Conservation (phyloP, 2,888 invertebrate species). For the Lasioglossum villosulum region DNA sequence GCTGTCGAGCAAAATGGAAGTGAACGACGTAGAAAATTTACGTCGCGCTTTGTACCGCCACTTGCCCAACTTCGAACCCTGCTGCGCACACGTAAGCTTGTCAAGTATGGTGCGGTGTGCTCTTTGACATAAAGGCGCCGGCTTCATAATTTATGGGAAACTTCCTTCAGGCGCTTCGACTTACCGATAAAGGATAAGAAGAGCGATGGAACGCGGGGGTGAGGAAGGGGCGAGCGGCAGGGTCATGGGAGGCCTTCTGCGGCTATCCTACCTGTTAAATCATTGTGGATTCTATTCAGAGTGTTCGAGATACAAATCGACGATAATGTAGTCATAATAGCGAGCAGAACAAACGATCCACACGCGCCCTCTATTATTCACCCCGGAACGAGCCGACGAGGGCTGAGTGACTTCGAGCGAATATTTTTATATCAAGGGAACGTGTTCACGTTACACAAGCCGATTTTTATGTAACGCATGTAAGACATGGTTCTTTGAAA, state of each 20-base stretch:
- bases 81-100: slow-evolving; percentile 50
- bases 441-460: too few relatives aligned
- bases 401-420: neutral
- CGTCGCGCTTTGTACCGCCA: slow-evolving; percentile 68
- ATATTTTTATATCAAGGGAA: neutral
- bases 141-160: slow-evolving; percentile 69
- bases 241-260: neutral
- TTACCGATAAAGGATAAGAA: slow-evolving; percentile 54
- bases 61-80: slow-evolving; percentile 60
- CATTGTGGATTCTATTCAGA: slow-evolving; percentile 41
- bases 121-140: slow-evolving; percentile 67
- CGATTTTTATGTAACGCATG: too few relatives aligned
- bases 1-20: slow-evolving; percentile 65
- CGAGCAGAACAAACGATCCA: slow-evolving; percentile 39
- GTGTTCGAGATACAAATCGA: slow-evolving; percentile 55
- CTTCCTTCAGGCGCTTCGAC: slow-evolving; percentile 60
- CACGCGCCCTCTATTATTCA: slow-evolving; percentile 39
- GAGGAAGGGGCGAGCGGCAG: neutral
- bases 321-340: slow-evolving; percentile 59
- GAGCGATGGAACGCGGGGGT: neutral
- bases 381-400: neutral
- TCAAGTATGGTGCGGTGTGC: slow-evolving; percentile 59
- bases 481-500: too few relatives aligned
- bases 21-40: slow-evolving; percentile 72
- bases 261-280: slow-evolving; percentile 33